phyloP scores from a whole-genome alignment of 2,888 invertebrate genomes.

The Azorinus chamasolen region DNA sequence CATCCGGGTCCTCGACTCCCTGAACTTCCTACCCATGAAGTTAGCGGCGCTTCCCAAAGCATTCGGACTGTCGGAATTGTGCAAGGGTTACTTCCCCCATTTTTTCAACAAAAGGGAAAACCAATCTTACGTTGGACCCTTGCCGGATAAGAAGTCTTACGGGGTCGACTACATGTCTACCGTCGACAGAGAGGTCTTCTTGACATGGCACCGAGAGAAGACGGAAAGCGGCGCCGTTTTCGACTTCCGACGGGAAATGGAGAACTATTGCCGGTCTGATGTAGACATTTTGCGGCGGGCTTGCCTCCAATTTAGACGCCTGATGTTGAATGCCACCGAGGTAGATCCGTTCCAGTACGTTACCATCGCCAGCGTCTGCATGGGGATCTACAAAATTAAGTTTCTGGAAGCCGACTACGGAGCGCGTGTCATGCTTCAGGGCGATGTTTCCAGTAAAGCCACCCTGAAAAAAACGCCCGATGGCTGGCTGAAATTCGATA shows the following conservation, averaged over 20 bases:
- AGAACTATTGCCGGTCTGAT: slow-evolving; percentile 36
- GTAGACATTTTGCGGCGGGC: slow-evolving; percentile 32
- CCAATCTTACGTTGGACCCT: slow-evolving; percentile 39
- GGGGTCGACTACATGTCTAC: slow-evolving; percentile 9
- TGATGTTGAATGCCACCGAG: slow-evolving; percentile 23
- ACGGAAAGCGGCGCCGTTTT: slow-evolving; percentile 1
- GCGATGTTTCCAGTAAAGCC: not conserved
- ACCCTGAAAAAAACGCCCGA: not conserved
- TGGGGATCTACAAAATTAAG: slow-evolving; percentile 31
- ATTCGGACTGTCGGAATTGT: slow-evolving; percentile 48
- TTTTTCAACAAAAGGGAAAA: slow-evolving; percentile 56
- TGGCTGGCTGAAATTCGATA: not conserved
- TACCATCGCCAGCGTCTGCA: slow-evolving; percentile 51
- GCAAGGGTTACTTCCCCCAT: slow-evolving; percentile 52
- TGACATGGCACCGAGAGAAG: slow-evolving; percentile 27
- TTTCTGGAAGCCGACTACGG: not conserved
- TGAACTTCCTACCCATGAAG: slow-evolving; percentile 52
- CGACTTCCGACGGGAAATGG: slow-evolving; percentile 41
- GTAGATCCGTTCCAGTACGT: slow-evolving; percentile 45
- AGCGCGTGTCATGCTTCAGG: not conserved
- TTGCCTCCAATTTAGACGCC: slow-evolving; percentile 39
- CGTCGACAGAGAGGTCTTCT: slow-evolving; percentile 11
- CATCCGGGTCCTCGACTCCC: slow-evolving; percentile 37
- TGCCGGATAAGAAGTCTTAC: slow-evolving; percentile 33
- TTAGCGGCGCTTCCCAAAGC: slow-evolving; percentile 47